These are phyloP conservation scores for Leptobrachium leishanense DNA, from an alignment of 2,113 vertebrate species.

Conservation along the genomic window DNA sequence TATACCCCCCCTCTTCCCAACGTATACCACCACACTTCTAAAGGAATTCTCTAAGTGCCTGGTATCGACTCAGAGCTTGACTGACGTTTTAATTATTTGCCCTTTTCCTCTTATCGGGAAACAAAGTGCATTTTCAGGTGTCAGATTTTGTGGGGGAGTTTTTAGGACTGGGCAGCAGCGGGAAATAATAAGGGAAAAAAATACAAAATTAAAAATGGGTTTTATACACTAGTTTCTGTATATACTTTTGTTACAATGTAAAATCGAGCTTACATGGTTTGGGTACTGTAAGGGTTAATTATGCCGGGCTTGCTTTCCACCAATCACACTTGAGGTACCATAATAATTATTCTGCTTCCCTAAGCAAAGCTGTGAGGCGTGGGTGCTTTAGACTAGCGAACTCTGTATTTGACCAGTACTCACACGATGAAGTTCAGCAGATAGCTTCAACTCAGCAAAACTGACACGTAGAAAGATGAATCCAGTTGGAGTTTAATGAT, in stretches of 20 bases:
- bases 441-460: too few relatives aligned
- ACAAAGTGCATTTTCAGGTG: slow-evolving; percentile 3
- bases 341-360: background rate
- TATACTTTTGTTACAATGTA: too few relatives aligned
- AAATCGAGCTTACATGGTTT: too few relatives aligned
- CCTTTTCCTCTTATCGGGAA: slow-evolving; percentile 8
- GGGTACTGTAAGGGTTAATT: background rate
- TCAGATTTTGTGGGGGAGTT: background rate
- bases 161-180: background rate
- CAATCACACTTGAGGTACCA: background rate
- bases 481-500: too few relatives aligned
- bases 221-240: too few relatives aligned
- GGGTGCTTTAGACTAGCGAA: too few relatives aligned
- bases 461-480: too few relatives aligned
- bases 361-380: too few relatives aligned
- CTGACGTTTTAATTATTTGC: slow-evolving; percentile 40
- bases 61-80: slow-evolving; percentile 31
- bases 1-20: slow-evolving; percentile 1
- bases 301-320: background rate
- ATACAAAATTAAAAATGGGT: background rate
- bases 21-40: background rate
- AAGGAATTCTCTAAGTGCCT: slow-evolving; percentile 40
- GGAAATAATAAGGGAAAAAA: background rate
- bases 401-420: too few relatives aligned
- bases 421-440: too few relatives aligned